Base-by-base conservation (phyloP, 2,888 invertebrate genomes). In the Erannis defoliaria region DNA sequence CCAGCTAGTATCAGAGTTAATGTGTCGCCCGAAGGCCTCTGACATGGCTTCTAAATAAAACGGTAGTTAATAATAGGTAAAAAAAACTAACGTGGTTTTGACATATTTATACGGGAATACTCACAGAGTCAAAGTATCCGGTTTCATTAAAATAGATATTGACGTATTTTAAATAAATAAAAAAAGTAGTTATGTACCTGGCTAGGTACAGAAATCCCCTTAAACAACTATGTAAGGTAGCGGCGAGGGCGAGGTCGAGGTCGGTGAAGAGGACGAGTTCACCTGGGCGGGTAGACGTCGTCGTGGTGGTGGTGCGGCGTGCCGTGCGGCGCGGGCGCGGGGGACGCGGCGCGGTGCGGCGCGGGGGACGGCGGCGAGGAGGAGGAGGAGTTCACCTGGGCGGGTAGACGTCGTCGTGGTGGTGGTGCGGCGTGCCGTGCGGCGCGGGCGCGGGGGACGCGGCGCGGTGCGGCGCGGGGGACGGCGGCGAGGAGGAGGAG, bases 381-480 rank as follows among this genome's bases (percentile, higher is more conserved):
- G 9, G 26, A n/a, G n/a, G 5, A 12, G 5, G 1, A 33, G 18
- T 0, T 68, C 2, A 85, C 96, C 94, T 89, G 95, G 97, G 54
- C 95, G 97, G 67, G 95, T 97, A 95, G 53, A 97, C 95, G 74
- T 98, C 97, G 73, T 97, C 97, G 81, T 96, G 96, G 38, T 76
- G 29, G 66, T 70, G 85, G 56, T 76, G 87, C 56, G 81, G 80
- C 62, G 77, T 68, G 74, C 19, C 37, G 49, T 55, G 69, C 23
- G 55, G 63, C 45, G 62, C 37, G 68, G 95, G 94, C 18, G 94
- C 96, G 94, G 48, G 73, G 94, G 56, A 53, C 94, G 53, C 94
- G 64, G 64, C 85, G 95, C 96, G 94, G 85, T 96, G 18, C 31
- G 26, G 31, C 8, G 5, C 33, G 6, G 33, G 60, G 0, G 16